phyloP scores from a whole-genome alignment of 2,888 invertebrate species.

The Dynastes grantii region DNA sequence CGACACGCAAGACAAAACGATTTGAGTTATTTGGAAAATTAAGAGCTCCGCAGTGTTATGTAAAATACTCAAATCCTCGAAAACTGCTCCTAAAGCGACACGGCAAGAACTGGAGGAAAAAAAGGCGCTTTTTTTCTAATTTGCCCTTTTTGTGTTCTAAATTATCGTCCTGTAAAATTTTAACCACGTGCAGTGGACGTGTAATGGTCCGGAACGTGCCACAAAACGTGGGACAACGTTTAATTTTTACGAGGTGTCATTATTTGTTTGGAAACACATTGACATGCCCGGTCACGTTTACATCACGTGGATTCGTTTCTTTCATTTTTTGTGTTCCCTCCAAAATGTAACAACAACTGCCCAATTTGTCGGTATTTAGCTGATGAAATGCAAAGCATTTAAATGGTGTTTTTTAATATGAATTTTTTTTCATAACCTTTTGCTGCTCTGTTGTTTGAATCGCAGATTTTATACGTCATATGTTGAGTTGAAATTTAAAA shows the following conservation, averaged over 20 bases:
- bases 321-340: constrained; percentile 7
- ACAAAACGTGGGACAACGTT: constrained; percentile 26
- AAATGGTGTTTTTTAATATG: no score
- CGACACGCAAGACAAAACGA: background rate
- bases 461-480: no score
- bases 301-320: constrained; percentile 3
- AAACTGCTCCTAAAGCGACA: background rate
- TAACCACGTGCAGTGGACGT: constrained; percentile 23
- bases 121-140: background rate
- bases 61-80: background rate
- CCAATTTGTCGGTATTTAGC: constrained; percentile 18
- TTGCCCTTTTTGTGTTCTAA: background rate
- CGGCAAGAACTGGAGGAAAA: background rate
- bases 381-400: background rate
- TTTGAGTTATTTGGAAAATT: constrained; percentile 20
- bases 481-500: no score
- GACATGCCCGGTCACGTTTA: constrained; percentile 23
- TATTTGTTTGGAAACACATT: constrained; percentile 8
- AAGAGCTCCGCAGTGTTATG: background rate
- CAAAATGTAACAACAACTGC: background rate
- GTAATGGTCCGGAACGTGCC: constrained; percentile 27
- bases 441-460: no score
- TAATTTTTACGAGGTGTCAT: constrained; percentile 43
- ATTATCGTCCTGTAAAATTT: constrained; percentile 17
- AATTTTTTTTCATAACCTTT: no score